Conservation (phyloP, 2,888 invertebrate genomes). For the Silvanus unidentatus region DNA sequence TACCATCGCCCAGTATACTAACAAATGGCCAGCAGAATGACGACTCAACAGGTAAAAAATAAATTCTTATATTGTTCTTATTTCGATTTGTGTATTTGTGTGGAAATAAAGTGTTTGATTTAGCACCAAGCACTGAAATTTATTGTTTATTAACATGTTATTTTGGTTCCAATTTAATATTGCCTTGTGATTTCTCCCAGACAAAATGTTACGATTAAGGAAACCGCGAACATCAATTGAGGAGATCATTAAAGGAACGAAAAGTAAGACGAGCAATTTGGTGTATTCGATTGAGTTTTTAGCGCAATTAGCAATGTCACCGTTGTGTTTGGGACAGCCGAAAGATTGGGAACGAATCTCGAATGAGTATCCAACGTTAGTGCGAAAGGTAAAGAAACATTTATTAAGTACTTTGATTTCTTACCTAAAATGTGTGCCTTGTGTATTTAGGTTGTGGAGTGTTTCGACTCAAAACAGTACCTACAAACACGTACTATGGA, state of each 20-base stretch:
- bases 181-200: background rate
- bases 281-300: conserved; percentile 47
- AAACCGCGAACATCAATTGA: conserved; percentile 39
- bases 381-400: conserved; percentile 47
- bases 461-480: conserved; percentile 44
- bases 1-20: conserved; percentile 34
- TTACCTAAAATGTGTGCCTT: conserved; percentile 4
- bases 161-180: background rate
- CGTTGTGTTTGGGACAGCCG: conserved; percentile 50
- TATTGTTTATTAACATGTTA: background rate
- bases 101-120: conserved; percentile 3
- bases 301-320: conserved; percentile 52
- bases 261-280: conserved; percentile 17
- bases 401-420: background rate
- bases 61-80: background rate
- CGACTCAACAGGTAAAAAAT: conserved; percentile 27
- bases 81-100: conserved; percentile 4
- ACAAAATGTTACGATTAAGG: conserved; percentile 24
- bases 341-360: conserved; percentile 51
- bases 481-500: conserved; percentile 38
- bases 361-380: conserved; percentile 49
- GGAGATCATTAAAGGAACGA: conserved; percentile 36
- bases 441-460: conserved; percentile 39
- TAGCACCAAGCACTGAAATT: background rate
- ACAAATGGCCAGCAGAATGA: conserved; percentile 20